phyloP scores from a whole-genome alignment of 2,888 invertebrate genomes.

The Ophioninae sp. region DNA sequence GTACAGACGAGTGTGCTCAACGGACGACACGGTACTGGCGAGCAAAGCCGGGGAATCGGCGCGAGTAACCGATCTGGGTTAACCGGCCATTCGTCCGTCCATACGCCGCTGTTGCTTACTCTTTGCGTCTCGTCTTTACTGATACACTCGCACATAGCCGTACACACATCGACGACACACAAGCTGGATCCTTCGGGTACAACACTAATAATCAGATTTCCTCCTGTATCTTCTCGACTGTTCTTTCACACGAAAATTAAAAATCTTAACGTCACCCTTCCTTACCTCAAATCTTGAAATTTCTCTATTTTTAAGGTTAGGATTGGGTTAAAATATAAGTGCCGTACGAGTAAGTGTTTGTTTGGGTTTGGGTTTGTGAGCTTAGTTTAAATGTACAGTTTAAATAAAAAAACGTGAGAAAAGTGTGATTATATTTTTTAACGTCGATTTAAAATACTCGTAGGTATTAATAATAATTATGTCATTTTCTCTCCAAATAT shows the following conservation, averaged over 20 bases:
- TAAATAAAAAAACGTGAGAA: no score
- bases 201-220: conserved; percentile 54
- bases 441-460: no score
- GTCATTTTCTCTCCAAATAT: no score
- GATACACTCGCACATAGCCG: conserved; percentile 27
- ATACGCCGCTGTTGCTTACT: conserved; percentile 67
- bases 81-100: conserved; percentile 80
- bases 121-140: conserved; percentile 53
- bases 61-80: conserved; percentile 80
- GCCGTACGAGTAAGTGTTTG: no score
- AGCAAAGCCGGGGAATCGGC: conserved; percentile 75
- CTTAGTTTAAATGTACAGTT: no score
- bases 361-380: no score
- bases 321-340: no score
- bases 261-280: conserved; percentile 33
- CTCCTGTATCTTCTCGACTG: conserved; percentile 40
- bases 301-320: conserved; percentile 17
- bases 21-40: conserved; percentile 78
- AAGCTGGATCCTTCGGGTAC: conserved; percentile 14
- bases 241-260: conserved; percentile 41
- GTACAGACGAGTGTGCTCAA: conserved; percentile 74
- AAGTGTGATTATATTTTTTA: no score
- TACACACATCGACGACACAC: background rate
- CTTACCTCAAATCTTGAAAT: conserved; percentile 23
- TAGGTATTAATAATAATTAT: no score